Evolutionary conservation across 2,888 invertebrate genomes (phyloP), one percentile per base, ranked within the genome.

Genomic region (Schizotus pectinicornis): DNA sequence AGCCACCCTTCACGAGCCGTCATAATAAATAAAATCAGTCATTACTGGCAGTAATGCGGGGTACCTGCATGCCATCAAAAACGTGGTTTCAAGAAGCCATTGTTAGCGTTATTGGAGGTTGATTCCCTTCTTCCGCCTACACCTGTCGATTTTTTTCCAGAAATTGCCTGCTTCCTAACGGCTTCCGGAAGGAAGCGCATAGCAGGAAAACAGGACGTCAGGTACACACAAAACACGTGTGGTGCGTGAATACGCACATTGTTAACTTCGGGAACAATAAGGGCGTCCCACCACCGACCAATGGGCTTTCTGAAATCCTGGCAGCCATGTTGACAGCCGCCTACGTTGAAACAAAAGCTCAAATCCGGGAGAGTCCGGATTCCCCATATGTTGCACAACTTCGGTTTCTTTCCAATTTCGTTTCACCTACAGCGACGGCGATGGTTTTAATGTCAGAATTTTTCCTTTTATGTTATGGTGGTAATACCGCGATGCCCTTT

Each of bases 291-390:
- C 59, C 54, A 64, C 63, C 68, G 62, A 66, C 71, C 69, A 71
- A 71, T 71, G 62, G 63, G 65, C 63, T 68, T 59, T 37, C 65
- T 62, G 50, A 53, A 62, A 67, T 50, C 53, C 48, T 49, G 68
- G 65, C 67, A 66, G 70, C 70, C 69, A 70, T 70, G 62, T 69
- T 70, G 67, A 68, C 65, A 70, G 64, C 67, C 69, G 69, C 70
- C 70, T 64, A 67, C 66, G 61, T 59, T 67, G 67, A 64, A 67
- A 68, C 65, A 68, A 69, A 67, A 68, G 63, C 65, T 60, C 42
- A 42, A 41, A 35, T 46, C 45, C 52, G 49, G 55, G 56, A 49
- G 56, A 49, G 32, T 38, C 47, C 56, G 34, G 43, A 47, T 43
- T 35, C 37, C 56, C 49, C 49, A 50, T 34, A 34, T 35, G 35